Conservation (phyloP, 2,888 invertebrate species). For the Gortyna flavago region DNA sequence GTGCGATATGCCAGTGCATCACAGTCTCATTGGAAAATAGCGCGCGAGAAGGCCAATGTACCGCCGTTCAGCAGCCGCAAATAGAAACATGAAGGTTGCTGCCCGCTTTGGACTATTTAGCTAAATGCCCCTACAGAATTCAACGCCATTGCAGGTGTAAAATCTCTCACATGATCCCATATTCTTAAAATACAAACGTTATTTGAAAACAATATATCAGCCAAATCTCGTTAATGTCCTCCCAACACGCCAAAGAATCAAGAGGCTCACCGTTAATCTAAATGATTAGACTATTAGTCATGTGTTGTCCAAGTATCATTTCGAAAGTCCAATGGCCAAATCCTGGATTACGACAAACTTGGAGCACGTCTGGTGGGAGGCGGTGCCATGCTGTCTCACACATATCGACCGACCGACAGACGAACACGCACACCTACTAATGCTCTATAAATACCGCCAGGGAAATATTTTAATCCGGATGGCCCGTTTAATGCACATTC, state of each 20-base stretch:
- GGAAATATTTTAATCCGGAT: slow-evolving; percentile 90
- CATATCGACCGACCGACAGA: slow-evolving; percentile 84
- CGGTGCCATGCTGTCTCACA: slow-evolving; percentile 90
- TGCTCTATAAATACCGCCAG: slow-evolving; percentile 88
- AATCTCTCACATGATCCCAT: slow-evolving; percentile 14
- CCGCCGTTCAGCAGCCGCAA: slow-evolving; percentile 82
- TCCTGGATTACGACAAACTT: slow-evolving; percentile 84
- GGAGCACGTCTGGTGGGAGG: slow-evolving; percentile 83
- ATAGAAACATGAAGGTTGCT: slow-evolving; percentile 86
- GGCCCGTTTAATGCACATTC: slow-evolving; percentile 88
- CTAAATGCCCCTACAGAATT: slow-evolving; percentile 75
- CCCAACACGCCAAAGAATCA: slow-evolving; percentile 34
- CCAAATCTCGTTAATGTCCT: slow-evolving; percentile 27
- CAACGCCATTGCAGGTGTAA: slow-evolving; percentile 47
- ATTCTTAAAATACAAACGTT: slow-evolving; percentile 17
- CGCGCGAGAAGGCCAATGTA: slow-evolving; percentile 87
- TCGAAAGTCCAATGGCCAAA: slow-evolving; percentile 80
- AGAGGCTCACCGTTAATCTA: slow-evolving; percentile 52
- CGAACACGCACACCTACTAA: slow-evolving; percentile 87
- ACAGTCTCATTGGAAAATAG: slow-evolving; percentile 82
- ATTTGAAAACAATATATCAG: slow-evolving; percentile 32
- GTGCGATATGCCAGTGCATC: slow-evolving; percentile 79
- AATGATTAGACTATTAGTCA: slow-evolving; percentile 62
- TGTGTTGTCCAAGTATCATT: slow-evolving; percentile 67
- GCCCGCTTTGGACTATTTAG: slow-evolving; percentile 83